Percentiles rank a stretch among this genome's conserved stretches.
Evolutionary conservation across 1,140 invertebrate species (phyloP).

Genomic region (Sycobia sp.): DNA sequence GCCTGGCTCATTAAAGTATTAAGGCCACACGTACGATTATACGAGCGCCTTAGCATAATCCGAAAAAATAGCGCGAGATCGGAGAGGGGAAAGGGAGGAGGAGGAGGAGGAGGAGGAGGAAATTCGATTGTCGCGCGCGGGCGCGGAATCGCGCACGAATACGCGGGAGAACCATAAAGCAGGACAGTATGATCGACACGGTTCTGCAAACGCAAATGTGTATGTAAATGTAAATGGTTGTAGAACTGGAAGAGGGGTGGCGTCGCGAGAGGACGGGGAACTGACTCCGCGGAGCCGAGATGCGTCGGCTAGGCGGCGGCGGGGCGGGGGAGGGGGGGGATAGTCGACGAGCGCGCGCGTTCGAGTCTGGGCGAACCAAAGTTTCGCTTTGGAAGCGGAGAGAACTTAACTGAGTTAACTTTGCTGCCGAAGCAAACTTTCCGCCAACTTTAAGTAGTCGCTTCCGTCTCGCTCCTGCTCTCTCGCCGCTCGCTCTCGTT

Average conservation of each 20-base stretch:
- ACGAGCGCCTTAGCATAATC: no score
- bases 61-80: no score
- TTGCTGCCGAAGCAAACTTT: constrained; percentile 61
- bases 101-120: no score
- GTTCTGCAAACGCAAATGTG: constrained; percentile 16
- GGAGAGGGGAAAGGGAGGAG: no score
- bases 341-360: constrained; percentile 21
- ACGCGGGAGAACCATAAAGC: no score
- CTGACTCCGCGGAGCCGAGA: constrained; percentile 50
- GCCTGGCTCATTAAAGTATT: no score
- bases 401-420: constrained; percentile 63
- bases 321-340: constrained; percentile 33
- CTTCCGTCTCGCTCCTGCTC: constrained; percentile 41
- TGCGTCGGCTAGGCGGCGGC: constrained; percentile 38
- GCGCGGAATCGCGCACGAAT: no score
- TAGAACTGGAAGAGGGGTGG: background rate
- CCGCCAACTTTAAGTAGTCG: constrained; percentile 61
- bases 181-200: background rate
- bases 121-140: no score
- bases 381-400: constrained; percentile 55
- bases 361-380: constrained; percentile 41
- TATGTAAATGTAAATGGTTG: constrained; percentile 19
- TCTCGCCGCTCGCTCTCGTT: constrained; percentile 27
- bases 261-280: constrained; percentile 31
- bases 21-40: no score